Evolutionary conservation across 2,888 invertebrate species (phyloP), one percentile per base, ranked within the genome.

Genomic region (Nemoura dubitans): DNA sequence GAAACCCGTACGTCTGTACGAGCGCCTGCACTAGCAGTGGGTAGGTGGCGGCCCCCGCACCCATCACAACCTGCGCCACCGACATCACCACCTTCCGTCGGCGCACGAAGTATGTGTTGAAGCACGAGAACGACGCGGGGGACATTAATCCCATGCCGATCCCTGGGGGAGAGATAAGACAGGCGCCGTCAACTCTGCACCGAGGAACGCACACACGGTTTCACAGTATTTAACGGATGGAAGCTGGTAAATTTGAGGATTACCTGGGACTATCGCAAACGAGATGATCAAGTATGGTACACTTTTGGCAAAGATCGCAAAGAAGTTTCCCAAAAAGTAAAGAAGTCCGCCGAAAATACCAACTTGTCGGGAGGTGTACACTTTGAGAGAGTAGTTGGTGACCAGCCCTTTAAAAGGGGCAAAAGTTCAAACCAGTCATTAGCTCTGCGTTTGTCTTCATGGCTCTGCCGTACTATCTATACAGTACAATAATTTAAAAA

Each of bases 301-400:
- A 84, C 59, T 87, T 28, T 76, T 42, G 6, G 87, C 87, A 82
- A 87, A 87, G 6, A 83, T 85, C 3, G 87, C 78, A n/a, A 86
- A 76, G 42, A 87, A 84, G 84, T 82, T 85, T 26, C 87, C 87
- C 0, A 83, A 14, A 25, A 83, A 83, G 86, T 83, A 87, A 16
- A 87, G 78, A 28, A 86, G 14, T 6, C 86, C 85, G 1, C 87
- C 87, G 2, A 86, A 28, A 28, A 87, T 77, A 29, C 86, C 87
- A 36, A 87, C 87, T 83, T 86, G 84, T 16, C 87, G 84, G 85
- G 83, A 87, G n/a, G 87, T 83, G 77, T 86, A 86, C 77, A 59
- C 59, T 26, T 80, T 86, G 42, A 87, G 81, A 36, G 85, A 78
- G 84, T 86, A 85, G 59, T 86, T 87, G 83, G 86, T 86, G 43